Percentiles rank a stretch among this genome's conserved stretches.
Conservation (phyloP, 2,113 vertebrate genomes). For the Pithys albifrons region DNA sequence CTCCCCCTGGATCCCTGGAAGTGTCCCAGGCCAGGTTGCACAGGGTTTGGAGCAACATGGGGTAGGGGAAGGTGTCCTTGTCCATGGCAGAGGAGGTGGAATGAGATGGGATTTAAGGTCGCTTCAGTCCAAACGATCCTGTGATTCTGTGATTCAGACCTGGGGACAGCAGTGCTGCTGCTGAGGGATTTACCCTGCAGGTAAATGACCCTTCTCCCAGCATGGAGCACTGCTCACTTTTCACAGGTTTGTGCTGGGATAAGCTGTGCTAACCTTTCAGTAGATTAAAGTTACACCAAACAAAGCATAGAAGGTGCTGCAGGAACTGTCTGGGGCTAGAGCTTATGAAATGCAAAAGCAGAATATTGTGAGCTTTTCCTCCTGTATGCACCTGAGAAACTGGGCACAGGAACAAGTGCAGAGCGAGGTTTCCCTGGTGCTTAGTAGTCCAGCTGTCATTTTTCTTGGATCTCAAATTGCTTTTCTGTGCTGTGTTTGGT, state of each 20-base stretch:
- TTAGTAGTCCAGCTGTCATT: background rate
- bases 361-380: background rate
- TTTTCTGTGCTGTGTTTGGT: background rate
- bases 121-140: background rate
- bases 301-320: background rate
- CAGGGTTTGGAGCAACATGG: background rate
- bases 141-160: background rate
- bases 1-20: background rate
- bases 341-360: background rate
- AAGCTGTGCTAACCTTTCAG: background rate
- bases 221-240: background rate
- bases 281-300: background rate
- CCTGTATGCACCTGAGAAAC: background rate
- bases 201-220: background rate
- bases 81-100: background rate
- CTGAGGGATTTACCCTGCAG: background rate
- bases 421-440: background rate
- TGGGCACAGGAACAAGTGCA: background rate
- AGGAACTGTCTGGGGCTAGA: background rate
- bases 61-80: background rate
- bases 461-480: background rate
- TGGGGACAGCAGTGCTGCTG: background rate
- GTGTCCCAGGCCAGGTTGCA: background rate
- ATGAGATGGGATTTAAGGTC: background rate
- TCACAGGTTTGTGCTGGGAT: background rate